Conservation (phyloP, 2,797 vertebrate genomes). For the Tragopan temminckii region DNA sequence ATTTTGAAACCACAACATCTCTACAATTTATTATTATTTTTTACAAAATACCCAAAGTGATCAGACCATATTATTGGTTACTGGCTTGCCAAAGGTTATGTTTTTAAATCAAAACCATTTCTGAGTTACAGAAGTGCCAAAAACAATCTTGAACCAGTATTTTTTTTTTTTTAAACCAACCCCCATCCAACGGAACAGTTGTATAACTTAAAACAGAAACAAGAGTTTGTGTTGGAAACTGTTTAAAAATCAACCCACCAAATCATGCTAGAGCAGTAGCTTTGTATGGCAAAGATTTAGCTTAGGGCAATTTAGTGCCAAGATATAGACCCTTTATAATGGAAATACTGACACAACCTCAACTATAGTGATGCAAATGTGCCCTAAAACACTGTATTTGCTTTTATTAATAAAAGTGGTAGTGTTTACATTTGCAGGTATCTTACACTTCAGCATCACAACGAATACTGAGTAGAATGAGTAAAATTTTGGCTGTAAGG, state of each 20-base stretch:
- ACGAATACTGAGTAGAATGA: constrained; percentile 70
- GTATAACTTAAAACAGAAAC: constrained; percentile 69
- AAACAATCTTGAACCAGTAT: constrained; percentile 60
- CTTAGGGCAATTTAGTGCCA: constrained; percentile 65
- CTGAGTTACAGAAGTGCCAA: constrained; percentile 75
- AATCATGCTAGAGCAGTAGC: constrained; percentile 47
- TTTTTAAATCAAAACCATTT: constrained; percentile 74
- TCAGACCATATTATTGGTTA: constrained; percentile 74
- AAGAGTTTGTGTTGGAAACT: constrained; percentile 63
- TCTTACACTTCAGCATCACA: constrained; percentile 74
- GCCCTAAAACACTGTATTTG: constrained; percentile 75
- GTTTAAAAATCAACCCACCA: constrained; percentile 57
- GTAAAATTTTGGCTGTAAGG: constrained; percentile 52
- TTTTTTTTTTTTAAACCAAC: constrained; percentile 30
- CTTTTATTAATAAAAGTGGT: constrained; percentile 79
- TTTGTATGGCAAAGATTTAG: constrained; percentile 39
- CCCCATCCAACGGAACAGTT: constrained; percentile 61
- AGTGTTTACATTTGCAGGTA: constrained; percentile 77
- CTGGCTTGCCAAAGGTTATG: constrained; percentile 66
- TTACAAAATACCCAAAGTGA: constrained; percentile 78
- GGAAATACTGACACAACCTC: constrained; percentile 74
- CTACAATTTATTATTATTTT: constrained; percentile 78
- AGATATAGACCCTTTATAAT: constrained; percentile 63
- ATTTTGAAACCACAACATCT: constrained; percentile 75
- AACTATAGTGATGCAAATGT: constrained; percentile 70